Percentiles rank a stretch among this genome's conserved stretches.
Evolutionary conservation across 2,797 vertebrate genomes (phyloP).

Genomic region (Alectoris magna): DNA sequence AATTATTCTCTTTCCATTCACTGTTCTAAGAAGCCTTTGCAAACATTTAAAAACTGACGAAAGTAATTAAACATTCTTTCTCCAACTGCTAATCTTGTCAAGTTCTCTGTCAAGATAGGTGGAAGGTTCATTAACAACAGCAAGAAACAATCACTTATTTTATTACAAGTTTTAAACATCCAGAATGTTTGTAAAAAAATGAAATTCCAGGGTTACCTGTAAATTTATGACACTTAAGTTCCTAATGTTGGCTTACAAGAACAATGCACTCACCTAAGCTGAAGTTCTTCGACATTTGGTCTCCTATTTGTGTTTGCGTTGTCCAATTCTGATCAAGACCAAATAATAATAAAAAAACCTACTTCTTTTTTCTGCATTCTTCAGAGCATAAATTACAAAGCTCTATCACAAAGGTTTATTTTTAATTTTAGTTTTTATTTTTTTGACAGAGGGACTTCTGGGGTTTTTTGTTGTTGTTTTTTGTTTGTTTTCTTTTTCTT

Average conservation of each 20-base stretch:
- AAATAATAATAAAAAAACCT: background rate
- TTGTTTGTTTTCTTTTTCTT: too few species aligned
- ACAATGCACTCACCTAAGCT: background rate
- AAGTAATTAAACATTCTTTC: conserved; percentile 40
- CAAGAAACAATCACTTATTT: conserved; percentile 13
- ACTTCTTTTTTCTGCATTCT: background rate
- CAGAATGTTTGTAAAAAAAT: background rate
- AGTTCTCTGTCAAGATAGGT: background rate
- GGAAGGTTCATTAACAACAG: background rate
- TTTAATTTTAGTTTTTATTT: background rate
- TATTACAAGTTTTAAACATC: background rate
- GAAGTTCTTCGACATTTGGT: background rate
- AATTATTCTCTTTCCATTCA: conserved; percentile 21
- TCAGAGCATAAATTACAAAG: accelerated
- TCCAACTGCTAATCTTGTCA: conserved; percentile 13
- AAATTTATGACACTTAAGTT: background rate
- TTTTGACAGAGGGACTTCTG: background rate
- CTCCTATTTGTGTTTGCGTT: background rate
- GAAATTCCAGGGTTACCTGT: background rate
- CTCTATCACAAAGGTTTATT: background rate
- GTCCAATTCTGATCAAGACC: background rate
- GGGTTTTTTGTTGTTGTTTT: too few species aligned
- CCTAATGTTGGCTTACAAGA: background rate
- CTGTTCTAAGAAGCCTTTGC: background rate
- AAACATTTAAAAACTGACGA: conserved; percentile 20